phyloP scores from a whole-genome alignment of 1,140 invertebrate genomes.

The Drosophila paulistorum region DNA sequence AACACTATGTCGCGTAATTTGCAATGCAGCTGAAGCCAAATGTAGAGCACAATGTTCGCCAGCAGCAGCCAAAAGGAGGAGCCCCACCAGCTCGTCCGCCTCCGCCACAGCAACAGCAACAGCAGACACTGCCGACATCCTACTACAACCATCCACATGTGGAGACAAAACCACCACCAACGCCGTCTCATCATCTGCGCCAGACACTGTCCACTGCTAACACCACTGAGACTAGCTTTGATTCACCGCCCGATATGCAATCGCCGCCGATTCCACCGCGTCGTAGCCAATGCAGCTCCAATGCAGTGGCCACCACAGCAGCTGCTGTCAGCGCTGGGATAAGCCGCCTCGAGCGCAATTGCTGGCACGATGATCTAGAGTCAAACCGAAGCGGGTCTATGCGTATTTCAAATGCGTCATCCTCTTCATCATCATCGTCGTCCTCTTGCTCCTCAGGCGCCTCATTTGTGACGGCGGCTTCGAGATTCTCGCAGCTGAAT shows the following conservation, averaged over 20 bases:
- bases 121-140: conserved; percentile 40
- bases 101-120: conserved; percentile 48
- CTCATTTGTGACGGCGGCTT: conserved; percentile 77
- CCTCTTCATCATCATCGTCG: conserved; percentile 45
- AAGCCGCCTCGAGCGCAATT: conserved; percentile 72
- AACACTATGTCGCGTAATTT: conserved; percentile 21
- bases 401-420: conserved; percentile 63
- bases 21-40: conserved; percentile 75
- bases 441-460: conserved; percentile 69
- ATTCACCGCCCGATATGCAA: conserved; percentile 76
- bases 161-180: conserved; percentile 55
- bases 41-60: conserved; percentile 45
- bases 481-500: conserved; percentile 72
- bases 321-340: conserved; percentile 74
- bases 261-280: conserved; percentile 79
- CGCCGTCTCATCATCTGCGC: conserved; percentile 58
- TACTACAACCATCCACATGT: conserved; percentile 71
- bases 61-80: conserved; percentile 38
- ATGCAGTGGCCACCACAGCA: conserved; percentile 70
- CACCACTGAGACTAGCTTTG: conserved; percentile 68
- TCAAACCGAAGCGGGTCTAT: conserved; percentile 39
- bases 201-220: conserved; percentile 32
- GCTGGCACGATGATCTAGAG: conserved; percentile 62
- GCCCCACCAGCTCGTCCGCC: conserved; percentile 71
- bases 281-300: conserved; percentile 58